Conservation (phyloP, 2,888 invertebrate genomes). For the Dorcus hopei region DNA sequence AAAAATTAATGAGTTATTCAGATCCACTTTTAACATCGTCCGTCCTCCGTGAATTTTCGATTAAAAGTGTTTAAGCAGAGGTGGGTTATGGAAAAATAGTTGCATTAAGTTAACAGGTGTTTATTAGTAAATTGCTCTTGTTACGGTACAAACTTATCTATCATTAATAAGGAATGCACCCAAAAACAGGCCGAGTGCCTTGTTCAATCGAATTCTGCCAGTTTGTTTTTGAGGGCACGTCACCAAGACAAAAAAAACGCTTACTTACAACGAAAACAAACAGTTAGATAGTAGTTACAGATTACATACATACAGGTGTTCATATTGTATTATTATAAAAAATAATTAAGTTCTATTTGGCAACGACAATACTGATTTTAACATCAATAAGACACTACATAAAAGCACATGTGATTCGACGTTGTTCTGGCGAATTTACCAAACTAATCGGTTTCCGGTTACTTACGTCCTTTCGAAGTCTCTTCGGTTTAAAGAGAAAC, state of each 20-base stretch:
- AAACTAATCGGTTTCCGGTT: not conserved
- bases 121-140: not conserved
- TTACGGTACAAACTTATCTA: not conserved
- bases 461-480: not conserved
- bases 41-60: too few species aligned
- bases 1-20: not conserved
- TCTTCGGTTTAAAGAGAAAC: not conserved
- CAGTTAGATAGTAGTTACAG: too few species aligned
- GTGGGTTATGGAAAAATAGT: not conserved
- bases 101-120: not conserved
- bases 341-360: conserved; percentile 2
- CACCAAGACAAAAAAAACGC: too few species aligned
- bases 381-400: conserved; percentile 1
- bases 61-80: too few species aligned
- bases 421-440: not conserved
- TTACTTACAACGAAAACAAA: too few species aligned
- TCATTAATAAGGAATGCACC: not conserved
- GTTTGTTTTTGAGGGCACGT: too few species aligned
- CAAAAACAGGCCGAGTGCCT: not conserved
- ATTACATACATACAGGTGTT: too few species aligned
- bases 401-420: conserved; percentile 1
- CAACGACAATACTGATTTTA: conserved; percentile 3
- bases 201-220: too few species aligned
- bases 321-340: not conserved
- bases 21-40: too few species aligned